Conservation (phyloP, 2,888 invertebrate genomes). For the Gasteruption jaculator region DNA sequence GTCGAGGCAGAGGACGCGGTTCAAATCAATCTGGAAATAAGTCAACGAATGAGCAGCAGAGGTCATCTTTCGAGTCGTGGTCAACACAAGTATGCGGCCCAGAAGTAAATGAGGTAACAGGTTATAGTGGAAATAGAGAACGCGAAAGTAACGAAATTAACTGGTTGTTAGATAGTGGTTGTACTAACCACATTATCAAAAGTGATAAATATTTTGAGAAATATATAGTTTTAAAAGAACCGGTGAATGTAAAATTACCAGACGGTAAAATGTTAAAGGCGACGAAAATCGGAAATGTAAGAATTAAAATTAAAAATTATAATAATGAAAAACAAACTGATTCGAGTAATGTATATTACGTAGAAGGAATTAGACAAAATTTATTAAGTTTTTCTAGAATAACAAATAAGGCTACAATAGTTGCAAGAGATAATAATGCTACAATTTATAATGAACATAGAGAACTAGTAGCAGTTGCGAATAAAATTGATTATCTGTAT, state of each 20-base stretch:
- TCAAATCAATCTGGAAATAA: not conserved
- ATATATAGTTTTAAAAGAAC: conserved; percentile 17
- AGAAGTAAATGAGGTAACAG: not conserved
- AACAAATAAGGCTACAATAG: conserved; percentile 6
- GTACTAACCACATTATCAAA: conserved; percentile 21
- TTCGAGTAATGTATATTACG: conserved; percentile 13
- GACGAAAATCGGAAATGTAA: conserved; percentile 13
- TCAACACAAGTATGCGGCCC: not conserved
- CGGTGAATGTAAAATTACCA: conserved; percentile 19
- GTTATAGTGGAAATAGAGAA: not conserved
- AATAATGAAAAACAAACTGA: conserved; percentile 1
- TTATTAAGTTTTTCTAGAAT: conserved; percentile 16
- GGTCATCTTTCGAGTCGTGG: not conserved
- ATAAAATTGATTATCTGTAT: conserved; percentile 10
- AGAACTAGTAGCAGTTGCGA: conserved; percentile 10
- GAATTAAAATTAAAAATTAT: conserved; percentile 10
- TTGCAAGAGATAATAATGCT: conserved; percentile 10
- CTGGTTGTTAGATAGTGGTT: conserved; percentile 22
- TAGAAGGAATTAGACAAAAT: conserved; percentile 10
- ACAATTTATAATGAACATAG: conserved; percentile 12
- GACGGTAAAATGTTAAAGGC: conserved; percentile 19
- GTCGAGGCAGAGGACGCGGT: conserved; percentile 1
- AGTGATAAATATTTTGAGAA: conserved; percentile 16
- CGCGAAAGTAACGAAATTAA: conserved; percentile 8
- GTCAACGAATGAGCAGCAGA: not conserved